Conservation (phyloP, 2,797 vertebrate species). For the Anas georgica region DNA sequence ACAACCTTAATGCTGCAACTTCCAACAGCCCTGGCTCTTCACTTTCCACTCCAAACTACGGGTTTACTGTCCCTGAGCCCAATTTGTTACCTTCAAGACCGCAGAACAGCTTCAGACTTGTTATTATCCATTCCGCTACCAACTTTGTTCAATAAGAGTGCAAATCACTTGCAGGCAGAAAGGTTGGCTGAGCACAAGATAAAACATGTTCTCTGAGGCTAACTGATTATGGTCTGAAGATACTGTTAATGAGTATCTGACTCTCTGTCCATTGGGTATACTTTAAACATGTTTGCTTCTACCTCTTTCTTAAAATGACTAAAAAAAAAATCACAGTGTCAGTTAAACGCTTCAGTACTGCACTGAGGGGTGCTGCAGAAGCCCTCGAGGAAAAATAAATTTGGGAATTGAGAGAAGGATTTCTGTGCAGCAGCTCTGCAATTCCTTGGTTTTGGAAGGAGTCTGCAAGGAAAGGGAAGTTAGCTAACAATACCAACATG, state of each 20-base stretch:
- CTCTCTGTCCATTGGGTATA: not conserved
- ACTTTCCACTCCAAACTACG: not conserved
- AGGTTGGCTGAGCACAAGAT: conserved; percentile 40
- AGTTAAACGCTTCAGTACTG: not conserved
- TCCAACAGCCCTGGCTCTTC: conserved; percentile 5
- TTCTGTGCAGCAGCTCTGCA: not conserved
- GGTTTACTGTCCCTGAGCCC: not conserved
- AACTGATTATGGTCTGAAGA: conserved; percentile 30
- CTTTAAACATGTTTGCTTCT: not conserved
- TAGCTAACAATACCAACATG: not conserved
- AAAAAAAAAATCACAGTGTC: not conserved
- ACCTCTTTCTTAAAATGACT: not conserved
- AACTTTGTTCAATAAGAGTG: conserved; percentile 22
- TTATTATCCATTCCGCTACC: conserved; percentile 38
- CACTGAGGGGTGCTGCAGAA: not conserved
- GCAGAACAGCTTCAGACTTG: conserved; percentile 12
- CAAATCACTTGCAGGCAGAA: conserved; percentile 32
- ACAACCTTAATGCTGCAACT: not conserved
- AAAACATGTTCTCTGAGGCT: conserved; percentile 35
- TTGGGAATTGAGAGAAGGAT: not conserved
- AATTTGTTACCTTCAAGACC: not conserved
- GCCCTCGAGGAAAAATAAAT: not conserved
- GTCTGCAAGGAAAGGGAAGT: not conserved
- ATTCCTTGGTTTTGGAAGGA: not conserved
- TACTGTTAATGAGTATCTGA: conserved; percentile 30